A percentile compares a stretch with the other conserved stretches of the same genome.
Conservation (phyloP, 1,140 invertebrate species). For the Elymnias hypermnestra region DNA sequence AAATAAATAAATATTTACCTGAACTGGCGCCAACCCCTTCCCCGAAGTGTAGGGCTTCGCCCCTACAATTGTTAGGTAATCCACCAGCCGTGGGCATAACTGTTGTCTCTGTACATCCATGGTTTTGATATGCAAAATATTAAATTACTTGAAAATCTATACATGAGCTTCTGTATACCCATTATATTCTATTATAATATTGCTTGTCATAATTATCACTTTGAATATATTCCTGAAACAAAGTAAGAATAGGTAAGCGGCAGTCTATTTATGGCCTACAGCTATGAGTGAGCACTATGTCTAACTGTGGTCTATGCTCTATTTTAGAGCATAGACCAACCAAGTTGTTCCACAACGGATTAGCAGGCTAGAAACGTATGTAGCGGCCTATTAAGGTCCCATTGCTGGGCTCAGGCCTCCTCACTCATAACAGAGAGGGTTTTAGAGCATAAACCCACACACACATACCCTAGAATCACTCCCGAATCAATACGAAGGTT, state of each 20-base stretch:
- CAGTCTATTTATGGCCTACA: no score
- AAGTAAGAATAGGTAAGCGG: no score
- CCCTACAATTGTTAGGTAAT: conserved; percentile 98
- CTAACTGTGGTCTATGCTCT: neutral
- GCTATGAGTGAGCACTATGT: neutral
- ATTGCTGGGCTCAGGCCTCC: no score
- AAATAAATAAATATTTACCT: no score
- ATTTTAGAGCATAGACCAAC: no score
- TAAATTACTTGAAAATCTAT: conserved; percentile 27
- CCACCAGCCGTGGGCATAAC: conserved; percentile 89
- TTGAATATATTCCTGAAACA: conserved; percentile 45
- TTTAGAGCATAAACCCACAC: no score
- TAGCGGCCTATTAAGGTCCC: no score
- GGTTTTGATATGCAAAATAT: conserved; percentile 41
- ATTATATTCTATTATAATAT: conserved; percentile 64
- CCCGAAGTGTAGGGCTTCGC: conserved; percentile 84
- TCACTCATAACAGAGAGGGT: no score
- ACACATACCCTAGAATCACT: no score
- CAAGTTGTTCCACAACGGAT: no score
- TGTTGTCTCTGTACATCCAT: conserved; percentile 86
- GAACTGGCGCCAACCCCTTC: conserved; percentile 82
- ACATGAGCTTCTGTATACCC: conserved; percentile 34
- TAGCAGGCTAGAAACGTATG: no score
- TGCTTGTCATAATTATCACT: conserved; percentile 70
- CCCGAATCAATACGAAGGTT: no score